These are phyloP conservation scores for Copidosoma floridanum DNA, from an alignment of 1,140 invertebrate genomes.

Conservation along the genomic window DNA sequence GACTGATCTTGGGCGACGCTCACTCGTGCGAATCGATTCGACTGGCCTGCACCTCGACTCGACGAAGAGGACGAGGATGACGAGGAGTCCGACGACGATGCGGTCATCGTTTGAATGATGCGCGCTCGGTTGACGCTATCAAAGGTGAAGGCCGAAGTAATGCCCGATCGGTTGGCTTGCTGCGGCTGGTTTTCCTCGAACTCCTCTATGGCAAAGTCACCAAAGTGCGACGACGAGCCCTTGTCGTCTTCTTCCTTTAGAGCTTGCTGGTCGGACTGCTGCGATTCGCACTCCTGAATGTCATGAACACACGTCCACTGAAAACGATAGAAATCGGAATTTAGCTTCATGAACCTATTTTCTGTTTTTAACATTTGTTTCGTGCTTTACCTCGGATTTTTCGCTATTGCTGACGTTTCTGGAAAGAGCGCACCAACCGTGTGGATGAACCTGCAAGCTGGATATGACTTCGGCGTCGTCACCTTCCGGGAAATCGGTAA, in stretches of 20 bases:
- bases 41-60: slow-evolving; percentile 31
- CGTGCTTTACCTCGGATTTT: slow-evolving; percentile 79
- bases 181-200: slow-evolving; percentile 38
- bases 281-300: slow-evolving; percentile 71
- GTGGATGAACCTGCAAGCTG: slow-evolving; percentile 87
- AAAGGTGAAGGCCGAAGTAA: slow-evolving; percentile 43
- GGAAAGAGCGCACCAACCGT: slow-evolving; percentile 85
- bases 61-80: slow-evolving; percentile 31
- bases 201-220: slow-evolving; percentile 44
- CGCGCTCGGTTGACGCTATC: slow-evolving; percentile 35
- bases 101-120: slow-evolving; percentile 15
- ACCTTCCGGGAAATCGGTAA: slow-evolving; percentile 82
- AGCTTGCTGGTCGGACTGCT: slow-evolving; percentile 35
- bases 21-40: slow-evolving; percentile 30
- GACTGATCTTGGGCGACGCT: too few species aligned
- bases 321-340: too few species aligned
- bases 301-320: slow-evolving; percentile 93
- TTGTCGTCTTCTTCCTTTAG: slow-evolving; percentile 2
- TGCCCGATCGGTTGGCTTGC: slow-evolving; percentile 40
- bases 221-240: slow-evolving; percentile 31
- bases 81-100: slow-evolving; percentile 29
- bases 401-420: slow-evolving; percentile 84
- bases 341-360: too few species aligned
- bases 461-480: slow-evolving; percentile 89
- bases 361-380: slow-evolving; percentile 23